Evolutionary conservation across 2,113 vertebrate species (phyloP), one percentile per base, ranked within the genome.

Genomic region (Epinephelus fuscoguttatus): DNA sequence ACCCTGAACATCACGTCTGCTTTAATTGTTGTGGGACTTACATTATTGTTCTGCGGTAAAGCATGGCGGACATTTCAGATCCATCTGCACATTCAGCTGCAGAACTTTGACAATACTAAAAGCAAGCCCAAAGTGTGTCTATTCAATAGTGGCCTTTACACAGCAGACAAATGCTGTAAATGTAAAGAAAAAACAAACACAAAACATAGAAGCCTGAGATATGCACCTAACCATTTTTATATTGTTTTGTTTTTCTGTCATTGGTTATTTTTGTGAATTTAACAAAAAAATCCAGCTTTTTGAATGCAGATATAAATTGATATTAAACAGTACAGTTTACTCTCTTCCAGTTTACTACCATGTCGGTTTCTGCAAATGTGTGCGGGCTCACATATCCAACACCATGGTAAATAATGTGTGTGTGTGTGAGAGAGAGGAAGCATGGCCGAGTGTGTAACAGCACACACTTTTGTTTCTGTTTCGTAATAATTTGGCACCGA

Each of bases 401-500:
- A 57, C 6, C 2, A 25, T 14, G 47, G 52, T 78, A 73, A 77
- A 55, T 72, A 59, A 17, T 61, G 30, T 33, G 59, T 45, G 25
- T n/a, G 10, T 27, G 71, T 61, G 70, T 75, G 57, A 57, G 49
- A 61, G 8, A 67, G 53, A 66, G 70, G 66, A 70, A 62, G 49
- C 25, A 23, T 1, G 30, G 23, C 30, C 18, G 7, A 62, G 61
- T 71, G 27, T 68, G 79, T 75, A 45, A 85, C 78, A 89, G 79
- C 82, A 79, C 81, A 17, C 72, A 47, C 69, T 89, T 90, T 59
- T 82, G 84, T 85, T 87, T 81, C 69, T 79, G 55, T 92, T 61
- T 78, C 42, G 84, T 92, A 93, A 93, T 90, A 70, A 53, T 84
- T 88, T 92, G 91, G 91, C 92, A 68, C 30, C 4, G 5, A 89